Percentiles rank a stretch among this genome's conserved stretches.
Conservation (phyloP, 2,797 vertebrate genomes). For the Enteromius fasciolatus region DNA sequence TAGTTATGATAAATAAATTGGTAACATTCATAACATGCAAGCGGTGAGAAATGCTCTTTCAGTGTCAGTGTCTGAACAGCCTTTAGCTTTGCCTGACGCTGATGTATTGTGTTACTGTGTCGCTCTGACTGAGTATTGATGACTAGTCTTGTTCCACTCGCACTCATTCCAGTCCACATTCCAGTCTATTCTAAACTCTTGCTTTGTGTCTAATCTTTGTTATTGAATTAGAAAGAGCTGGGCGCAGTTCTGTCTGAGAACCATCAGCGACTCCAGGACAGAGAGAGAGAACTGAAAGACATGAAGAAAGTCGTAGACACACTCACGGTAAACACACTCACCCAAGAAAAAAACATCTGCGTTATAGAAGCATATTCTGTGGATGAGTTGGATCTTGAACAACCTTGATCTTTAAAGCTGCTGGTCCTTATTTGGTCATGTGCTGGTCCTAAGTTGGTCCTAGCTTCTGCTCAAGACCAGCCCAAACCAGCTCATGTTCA, state of each 20-base stretch:
- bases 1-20: background rate
- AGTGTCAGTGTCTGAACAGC: background rate
- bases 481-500: too few relatives aligned
- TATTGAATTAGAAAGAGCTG: slow-evolving; percentile 70
- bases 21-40: background rate
- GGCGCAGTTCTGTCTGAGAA: slow-evolving; percentile 69
- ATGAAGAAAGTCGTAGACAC: slow-evolving; percentile 77
- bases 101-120: background rate
- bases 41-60: background rate
- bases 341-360: background rate
- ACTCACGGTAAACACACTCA: slow-evolving; percentile 69
- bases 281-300: slow-evolving; percentile 79
- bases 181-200: slow-evolving; percentile 51
- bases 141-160: background rate
- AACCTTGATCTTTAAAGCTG: background rate
- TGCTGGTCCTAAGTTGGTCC: too few relatives aligned
- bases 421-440: too few relatives aligned
- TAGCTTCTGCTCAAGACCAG: too few relatives aligned
- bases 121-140: background rate
- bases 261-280: slow-evolving; percentile 71
- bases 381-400: background rate
- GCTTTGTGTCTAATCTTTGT: slow-evolving; percentile 27
- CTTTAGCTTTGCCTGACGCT: background rate
- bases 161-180: slow-evolving; percentile 71
- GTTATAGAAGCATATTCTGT: background rate